Percentiles rank a stretch among this genome's conserved stretches.
phyloP scores from a whole-genome alignment of 1,140 invertebrate genomes.

The Sinella curviseta region DNA sequence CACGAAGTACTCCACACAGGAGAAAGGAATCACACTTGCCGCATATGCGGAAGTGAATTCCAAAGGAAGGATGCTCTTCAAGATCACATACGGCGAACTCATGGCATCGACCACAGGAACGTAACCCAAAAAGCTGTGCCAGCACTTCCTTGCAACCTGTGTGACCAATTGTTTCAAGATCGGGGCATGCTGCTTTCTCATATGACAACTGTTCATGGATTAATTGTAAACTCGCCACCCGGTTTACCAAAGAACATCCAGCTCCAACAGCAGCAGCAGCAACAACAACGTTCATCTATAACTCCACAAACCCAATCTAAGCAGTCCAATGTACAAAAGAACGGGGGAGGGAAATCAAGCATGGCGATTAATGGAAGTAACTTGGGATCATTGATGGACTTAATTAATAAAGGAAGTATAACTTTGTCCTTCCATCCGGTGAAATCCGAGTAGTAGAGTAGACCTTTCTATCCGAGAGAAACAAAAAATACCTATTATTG shows the following conservation, averaged over 20 bases:
- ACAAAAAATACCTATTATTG: too few species aligned
- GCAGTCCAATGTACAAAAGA: neutral
- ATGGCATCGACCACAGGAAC: constrained; percentile 24
- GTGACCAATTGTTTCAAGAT: constrained; percentile 36
- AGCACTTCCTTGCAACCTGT: constrained; percentile 42
- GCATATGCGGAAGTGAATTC: constrained; percentile 42
- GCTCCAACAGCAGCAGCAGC: neutral
- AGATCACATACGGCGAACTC: constrained; percentile 44
- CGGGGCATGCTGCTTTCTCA: neutral
- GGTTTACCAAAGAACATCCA: neutral
- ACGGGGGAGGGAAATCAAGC: neutral
- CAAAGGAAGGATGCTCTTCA: constrained; percentile 41
- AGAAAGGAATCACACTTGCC: constrained; percentile 40
- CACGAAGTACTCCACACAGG: constrained; percentile 43
- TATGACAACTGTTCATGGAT: constrained; percentile 17
- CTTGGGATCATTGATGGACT: constrained; percentile 12
- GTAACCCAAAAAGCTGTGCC: neutral
- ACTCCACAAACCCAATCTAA: neutral
- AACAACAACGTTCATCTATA: too few species aligned
- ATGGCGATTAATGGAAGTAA: neutral
- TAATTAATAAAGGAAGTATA: constrained; percentile 20
- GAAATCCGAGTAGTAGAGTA: neutral
- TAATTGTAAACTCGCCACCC: constrained; percentile 6
- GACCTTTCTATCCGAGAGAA: neutral
- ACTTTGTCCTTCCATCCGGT: constrained; percentile 1